phyloP scores from a whole-genome alignment of 2,888 invertebrate genomes.

The Allophyes oxyacanthae region DNA sequence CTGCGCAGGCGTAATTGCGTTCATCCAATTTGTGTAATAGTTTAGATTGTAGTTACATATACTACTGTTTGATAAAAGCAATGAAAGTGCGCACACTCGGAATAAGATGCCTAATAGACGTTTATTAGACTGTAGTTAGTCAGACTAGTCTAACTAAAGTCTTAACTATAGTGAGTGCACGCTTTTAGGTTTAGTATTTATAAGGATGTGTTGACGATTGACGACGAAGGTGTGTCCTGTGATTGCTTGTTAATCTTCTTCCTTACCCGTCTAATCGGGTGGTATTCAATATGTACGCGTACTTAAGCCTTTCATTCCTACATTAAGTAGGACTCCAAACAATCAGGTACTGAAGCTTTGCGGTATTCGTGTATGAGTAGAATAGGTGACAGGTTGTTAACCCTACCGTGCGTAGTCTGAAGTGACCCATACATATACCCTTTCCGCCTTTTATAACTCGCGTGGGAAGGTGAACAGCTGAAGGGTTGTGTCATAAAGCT shows the following conservation, averaged over 20 bases:
- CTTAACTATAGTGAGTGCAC: no score
- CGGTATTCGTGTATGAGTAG: slow-evolving; percentile 28
- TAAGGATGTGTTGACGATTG: slow-evolving; percentile 35
- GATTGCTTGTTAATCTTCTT: slow-evolving; percentile 49
- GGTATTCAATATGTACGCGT: slow-evolving; percentile 5
- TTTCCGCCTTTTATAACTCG: slow-evolving; percentile 37
- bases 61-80: no score
- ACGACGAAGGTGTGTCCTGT: slow-evolving; percentile 13
- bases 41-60: no score
- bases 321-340: slow-evolving; percentile 19
- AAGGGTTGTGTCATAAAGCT: slow-evolving; percentile 21
- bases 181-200: slow-evolving; percentile 23
- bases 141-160: no score
- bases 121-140: no score
- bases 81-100: no score
- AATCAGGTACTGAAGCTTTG: slow-evolving; percentile 40
- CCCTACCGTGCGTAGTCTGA: slow-evolving; percentile 24
- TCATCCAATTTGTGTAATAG: no score
- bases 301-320: slow-evolving; percentile 24
- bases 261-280: slow-evolving; percentile 28
- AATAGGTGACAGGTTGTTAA: slow-evolving; percentile 38
- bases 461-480: slow-evolving; percentile 29
- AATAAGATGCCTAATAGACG: no score
- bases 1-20: no score
- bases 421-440: slow-evolving; percentile 48